Percentiles rank a stretch among this genome's conserved stretches.
Evolutionary conservation across 2,888 invertebrate species (phyloP).

Genomic region (Apodemia hepburni): DNA sequence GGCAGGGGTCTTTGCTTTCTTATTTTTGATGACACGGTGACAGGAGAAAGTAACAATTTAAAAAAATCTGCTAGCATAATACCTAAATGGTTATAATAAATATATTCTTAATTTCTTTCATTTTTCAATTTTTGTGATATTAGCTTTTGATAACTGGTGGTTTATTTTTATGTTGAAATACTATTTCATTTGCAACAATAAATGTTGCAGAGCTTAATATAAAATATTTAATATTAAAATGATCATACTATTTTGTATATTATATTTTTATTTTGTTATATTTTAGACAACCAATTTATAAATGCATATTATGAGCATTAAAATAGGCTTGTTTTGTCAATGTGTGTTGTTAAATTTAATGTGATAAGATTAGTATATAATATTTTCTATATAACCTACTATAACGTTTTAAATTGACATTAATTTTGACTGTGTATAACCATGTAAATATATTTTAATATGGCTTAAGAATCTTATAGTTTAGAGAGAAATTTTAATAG

Average conservation of each 20-base stretch:
- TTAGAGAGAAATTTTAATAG: conserved; percentile 33
- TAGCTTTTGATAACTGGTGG: conserved; percentile 2
- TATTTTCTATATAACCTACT: conserved; percentile 37
- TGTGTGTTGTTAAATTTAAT: conserved; percentile 8
- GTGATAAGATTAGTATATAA: neutral
- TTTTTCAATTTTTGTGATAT: conserved; percentile 3
- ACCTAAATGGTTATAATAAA: too few species aligned
- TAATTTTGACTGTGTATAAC: conserved; percentile 46
- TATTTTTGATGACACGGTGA: too few species aligned
- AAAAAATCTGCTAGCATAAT: too few species aligned
- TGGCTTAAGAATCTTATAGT: conserved; percentile 26
- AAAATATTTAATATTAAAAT: neutral
- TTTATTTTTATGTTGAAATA: neutral
- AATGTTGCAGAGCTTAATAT: neutral
- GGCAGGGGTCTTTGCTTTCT: too few species aligned
- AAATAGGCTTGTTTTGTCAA: neutral
- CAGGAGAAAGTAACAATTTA: too few species aligned
- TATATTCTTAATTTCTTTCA: neutral
- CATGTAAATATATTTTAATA: conserved; percentile 62
- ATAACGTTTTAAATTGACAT: conserved; percentile 38
- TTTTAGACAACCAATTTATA: neutral
- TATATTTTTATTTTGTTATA: conserved; percentile 2
- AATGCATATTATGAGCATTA: neutral
- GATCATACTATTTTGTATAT: neutral
- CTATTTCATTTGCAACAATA: neutral